Conservation (phyloP, 1,140 invertebrate genomes). For the Procambarus virginalis region DNA sequence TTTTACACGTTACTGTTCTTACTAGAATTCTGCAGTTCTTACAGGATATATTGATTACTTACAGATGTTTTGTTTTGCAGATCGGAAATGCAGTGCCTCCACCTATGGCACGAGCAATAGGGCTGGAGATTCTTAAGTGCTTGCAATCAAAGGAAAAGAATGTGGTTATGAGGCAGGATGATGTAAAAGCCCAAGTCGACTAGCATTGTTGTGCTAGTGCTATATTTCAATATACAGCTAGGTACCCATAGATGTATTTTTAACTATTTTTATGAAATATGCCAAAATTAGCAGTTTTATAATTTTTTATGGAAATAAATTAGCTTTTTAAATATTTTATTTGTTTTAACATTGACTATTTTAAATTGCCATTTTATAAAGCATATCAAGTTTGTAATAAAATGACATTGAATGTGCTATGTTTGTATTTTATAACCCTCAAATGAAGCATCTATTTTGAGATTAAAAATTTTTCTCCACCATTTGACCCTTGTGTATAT, state of each 20-base stretch:
- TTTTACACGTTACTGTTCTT: not conserved
- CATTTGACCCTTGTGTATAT: too few species aligned
- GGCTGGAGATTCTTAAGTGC: slow-evolving; percentile 82
- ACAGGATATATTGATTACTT: not conserved
- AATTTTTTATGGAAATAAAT: too few species aligned
- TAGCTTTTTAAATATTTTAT: too few species aligned
- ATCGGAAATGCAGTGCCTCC: slow-evolving; percentile 92
- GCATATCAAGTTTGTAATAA: too few species aligned
- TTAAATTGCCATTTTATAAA: too few species aligned
- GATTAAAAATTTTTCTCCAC: too few species aligned
- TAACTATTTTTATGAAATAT: too few species aligned
- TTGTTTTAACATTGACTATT: too few species aligned
- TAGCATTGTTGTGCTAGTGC: not conserved
- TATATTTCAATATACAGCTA: not conserved
- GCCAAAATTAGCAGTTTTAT: too few species aligned
- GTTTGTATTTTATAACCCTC: too few species aligned
- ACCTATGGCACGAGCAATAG: slow-evolving; percentile 84
- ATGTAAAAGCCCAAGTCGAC: not conserved
- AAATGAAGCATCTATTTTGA: too few species aligned
- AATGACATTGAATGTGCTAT: too few species aligned
- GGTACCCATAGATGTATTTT: not conserved
- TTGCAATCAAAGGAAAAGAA: slow-evolving; percentile 22
- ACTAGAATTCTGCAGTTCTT: not conserved
- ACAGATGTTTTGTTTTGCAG: slow-evolving; percentile 71
- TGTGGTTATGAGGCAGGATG: not conserved